Conservation (phyloP, 2,797 vertebrate genomes). For the Graptemys geographica region DNA sequence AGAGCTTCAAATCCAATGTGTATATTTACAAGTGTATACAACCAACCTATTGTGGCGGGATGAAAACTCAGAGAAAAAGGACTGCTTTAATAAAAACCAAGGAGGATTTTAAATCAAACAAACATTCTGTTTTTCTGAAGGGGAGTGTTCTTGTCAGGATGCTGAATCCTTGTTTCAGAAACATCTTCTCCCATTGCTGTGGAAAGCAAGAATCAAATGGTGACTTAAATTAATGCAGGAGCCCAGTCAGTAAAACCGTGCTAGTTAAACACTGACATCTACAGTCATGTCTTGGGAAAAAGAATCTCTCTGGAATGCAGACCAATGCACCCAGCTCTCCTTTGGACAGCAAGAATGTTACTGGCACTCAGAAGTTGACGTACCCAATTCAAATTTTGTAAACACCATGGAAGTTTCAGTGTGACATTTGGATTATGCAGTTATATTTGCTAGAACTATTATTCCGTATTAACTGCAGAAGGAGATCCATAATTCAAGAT, state of each 20-base stretch:
- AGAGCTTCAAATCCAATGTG: background rate
- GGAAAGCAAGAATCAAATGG: conserved; percentile 57
- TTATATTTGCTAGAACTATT: background rate
- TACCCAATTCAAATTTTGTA: fast-evolving
- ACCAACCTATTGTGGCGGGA: background rate
- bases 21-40: background rate
- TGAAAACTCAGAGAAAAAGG: conserved; percentile 4
- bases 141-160: conserved; percentile 33
- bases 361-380: fast-evolving
- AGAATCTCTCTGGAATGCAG: background rate
- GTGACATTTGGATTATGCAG: fast-evolving
- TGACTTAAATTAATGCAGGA: conserved; percentile 57
- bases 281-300: conserved; percentile 70
- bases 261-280: conserved; percentile 84
- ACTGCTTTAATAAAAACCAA: background rate
- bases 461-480: background rate
- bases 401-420: background rate
- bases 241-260: background rate
- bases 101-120: background rate
- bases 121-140: conserved; percentile 63
- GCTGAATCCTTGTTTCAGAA: conserved; percentile 64
- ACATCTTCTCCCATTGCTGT: conserved; percentile 65
- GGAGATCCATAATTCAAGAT: fast-evolving
- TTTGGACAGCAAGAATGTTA: fast-evolving
- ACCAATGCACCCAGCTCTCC: background rate